Percentiles rank a stretch among this genome's conserved stretches.
Evolutionary conservation across 92 coral and sea anemone species (phyloP).

Genomic region (Paramuricea clavata): DNA sequence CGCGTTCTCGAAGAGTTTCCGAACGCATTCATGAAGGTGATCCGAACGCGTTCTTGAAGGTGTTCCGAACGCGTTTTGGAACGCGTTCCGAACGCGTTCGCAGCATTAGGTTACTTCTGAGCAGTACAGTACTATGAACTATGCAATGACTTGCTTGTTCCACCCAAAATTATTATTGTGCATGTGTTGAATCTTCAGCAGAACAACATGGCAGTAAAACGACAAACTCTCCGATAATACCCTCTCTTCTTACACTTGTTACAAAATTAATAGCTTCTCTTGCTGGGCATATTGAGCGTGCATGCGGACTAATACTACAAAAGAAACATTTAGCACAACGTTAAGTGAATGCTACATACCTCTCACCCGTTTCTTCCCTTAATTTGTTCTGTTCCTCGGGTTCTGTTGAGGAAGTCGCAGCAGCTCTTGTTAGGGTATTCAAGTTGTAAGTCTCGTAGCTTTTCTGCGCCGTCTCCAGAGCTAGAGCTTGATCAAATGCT

Average conservation of each 20-base stretch:
- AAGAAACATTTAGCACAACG: not conserved
- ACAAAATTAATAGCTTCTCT: slow-evolving; percentile 8
- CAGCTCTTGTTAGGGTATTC: not conserved
- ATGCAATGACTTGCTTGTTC: not conserved
- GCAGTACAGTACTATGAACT: too few species aligned
- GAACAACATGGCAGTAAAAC: not conserved
- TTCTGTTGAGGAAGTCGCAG: slow-evolving; percentile 2
- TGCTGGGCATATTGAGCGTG: slow-evolving; percentile 27
- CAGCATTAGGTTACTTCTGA: too few species aligned
- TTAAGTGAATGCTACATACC: slow-evolving; percentile 2
- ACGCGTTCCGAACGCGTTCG: too few species aligned
- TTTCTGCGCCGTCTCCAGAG: not conserved
- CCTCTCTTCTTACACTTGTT: not conserved
- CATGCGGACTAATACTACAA: not conserved
- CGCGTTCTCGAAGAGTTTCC: too few species aligned
- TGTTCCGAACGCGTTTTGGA: too few species aligned
- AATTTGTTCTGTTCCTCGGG: not conserved
- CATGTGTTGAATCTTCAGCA: not conserved
- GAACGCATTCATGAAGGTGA: too few species aligned
- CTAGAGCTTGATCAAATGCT: not conserved
- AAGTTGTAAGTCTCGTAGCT: not conserved
- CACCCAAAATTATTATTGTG: not conserved
- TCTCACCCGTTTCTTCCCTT: not conserved
- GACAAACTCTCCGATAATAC: not conserved
- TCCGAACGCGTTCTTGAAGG: too few species aligned